Percentiles rank a stretch among this genome's conserved stretches.
Conservation (phyloP, 2,797 vertebrate genomes). For the Falco biarmicus region DNA sequence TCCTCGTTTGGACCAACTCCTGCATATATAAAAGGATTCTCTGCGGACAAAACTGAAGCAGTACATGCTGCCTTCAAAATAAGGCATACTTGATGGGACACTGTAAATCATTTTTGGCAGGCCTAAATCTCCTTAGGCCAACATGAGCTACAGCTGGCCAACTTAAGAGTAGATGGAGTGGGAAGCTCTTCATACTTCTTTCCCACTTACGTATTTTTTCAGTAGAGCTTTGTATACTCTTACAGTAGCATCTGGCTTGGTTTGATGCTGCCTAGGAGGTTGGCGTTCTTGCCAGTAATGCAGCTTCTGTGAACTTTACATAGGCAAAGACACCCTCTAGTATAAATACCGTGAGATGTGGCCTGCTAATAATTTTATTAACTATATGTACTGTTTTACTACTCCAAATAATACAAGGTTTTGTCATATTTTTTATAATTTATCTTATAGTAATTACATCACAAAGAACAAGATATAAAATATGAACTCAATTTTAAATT, state of each 20-base stretch:
- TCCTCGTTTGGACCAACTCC: neutral
- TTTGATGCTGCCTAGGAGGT: neutral
- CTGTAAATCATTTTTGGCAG: conserved; percentile 5
- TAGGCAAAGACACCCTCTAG: neutral
- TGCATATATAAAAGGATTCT: neutral
- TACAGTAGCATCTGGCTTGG: neutral
- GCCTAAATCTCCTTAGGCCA: neutral
- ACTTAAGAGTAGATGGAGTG: neutral
- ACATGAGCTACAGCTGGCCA: neutral
- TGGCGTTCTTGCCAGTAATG: neutral
- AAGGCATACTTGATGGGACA: neutral
- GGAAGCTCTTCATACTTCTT: neutral
- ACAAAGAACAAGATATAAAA: neutral
- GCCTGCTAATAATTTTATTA: neutral
- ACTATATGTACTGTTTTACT: neutral
- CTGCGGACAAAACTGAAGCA: neutral
- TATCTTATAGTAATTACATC: neutral
- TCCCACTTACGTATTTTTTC: neutral
- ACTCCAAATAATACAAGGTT: neutral
- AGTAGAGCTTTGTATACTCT: neutral
- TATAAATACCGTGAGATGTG: neutral
- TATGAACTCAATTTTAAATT: neutral
- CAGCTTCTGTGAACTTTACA: neutral
- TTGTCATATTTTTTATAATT: neutral
- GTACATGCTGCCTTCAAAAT: neutral